A percentile compares a stretch with the other conserved stretches of the same genome.
Conservation (phyloP, 2,888 invertebrate genomes). For the Drosophila sordidula region DNA sequence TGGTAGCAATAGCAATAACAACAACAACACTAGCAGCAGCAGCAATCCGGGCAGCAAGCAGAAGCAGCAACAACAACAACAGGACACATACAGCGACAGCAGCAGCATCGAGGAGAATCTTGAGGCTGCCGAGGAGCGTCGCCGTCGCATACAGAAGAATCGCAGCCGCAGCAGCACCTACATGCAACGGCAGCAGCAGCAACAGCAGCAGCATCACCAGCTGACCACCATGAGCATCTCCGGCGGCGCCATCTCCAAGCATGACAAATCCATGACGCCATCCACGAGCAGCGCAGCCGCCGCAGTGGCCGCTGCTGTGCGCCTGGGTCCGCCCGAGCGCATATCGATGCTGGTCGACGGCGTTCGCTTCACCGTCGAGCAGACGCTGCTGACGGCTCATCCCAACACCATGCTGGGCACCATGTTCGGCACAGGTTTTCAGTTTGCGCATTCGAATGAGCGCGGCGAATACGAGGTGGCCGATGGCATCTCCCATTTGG, state of each 20-base stretch:
- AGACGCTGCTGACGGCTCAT: conserved; percentile 95
- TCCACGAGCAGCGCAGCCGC: conserved; percentile 54
- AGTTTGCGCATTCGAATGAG: conserved; percentile 97
- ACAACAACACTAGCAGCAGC: conserved; percentile 51
- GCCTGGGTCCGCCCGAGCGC: conserved; percentile 86
- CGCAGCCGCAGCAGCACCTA: conserved; percentile 85
- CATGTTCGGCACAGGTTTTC: conserved; percentile 97
- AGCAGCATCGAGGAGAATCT: conserved; percentile 93
- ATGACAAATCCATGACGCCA: conserved; percentile 60
- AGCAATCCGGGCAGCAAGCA: conserved; percentile 57
- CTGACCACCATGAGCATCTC: conserved; percentile 18
- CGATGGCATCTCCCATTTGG: conserved; percentile 97
- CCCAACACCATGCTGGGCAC: conserved; percentile 99
- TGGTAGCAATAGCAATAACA: conserved; percentile 77
- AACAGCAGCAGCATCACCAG: conserved; percentile 48
- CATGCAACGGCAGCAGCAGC: conserved; percentile 66
- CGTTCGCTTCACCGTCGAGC: conserved; percentile 96
- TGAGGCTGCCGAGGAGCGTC: conserved; percentile 90
- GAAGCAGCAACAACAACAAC: conserved; percentile 64
- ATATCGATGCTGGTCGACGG: conserved; percentile 98
- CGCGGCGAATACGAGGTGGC: conserved; percentile 98
- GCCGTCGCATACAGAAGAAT: conserved; percentile 89
- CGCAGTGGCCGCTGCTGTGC: conserved; percentile 40
- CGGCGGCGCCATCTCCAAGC: conserved; percentile 78
- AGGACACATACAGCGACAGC: conserved; percentile 87